Evolutionary conservation across 2,797 vertebrate genomes (phyloP).

Genomic region (Novumbra hubbsi): DNA sequence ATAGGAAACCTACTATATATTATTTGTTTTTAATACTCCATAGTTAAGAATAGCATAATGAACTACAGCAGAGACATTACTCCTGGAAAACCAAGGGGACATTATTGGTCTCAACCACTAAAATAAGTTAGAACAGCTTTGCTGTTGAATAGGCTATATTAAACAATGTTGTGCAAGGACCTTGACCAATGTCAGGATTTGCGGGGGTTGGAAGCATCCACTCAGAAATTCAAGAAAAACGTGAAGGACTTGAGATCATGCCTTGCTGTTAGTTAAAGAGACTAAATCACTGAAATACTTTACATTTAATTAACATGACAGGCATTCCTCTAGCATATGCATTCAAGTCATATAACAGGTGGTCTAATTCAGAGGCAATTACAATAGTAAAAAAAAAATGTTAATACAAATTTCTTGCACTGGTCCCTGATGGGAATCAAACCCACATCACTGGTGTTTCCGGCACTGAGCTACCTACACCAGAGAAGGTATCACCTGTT

Average conservation of each 20-base stretch:
- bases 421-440: too few relatives aligned
- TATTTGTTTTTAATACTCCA: conserved; percentile 1
- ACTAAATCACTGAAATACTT: too few relatives aligned
- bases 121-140: background rate
- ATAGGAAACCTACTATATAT: background rate
- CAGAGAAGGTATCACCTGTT: too few relatives aligned
- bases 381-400: too few relatives aligned
- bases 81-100: background rate
- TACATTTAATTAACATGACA: too few relatives aligned
- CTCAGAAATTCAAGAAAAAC: background rate
- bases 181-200: background rate
- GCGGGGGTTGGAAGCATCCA: background rate
- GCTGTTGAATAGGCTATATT: background rate
- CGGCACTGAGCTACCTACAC: too few relatives aligned
- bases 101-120: background rate
- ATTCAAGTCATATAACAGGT: too few relatives aligned
- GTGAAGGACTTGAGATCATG: background rate
- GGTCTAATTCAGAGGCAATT: too few relatives aligned
- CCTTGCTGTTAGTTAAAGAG: background rate
- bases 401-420: too few relatives aligned
- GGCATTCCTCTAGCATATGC: too few relatives aligned
- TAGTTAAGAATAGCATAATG: background rate
- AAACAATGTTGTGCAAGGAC: background rate
- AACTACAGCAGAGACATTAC: background rate
- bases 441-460: too few relatives aligned